Conservation (phyloP, 2,797 vertebrate genomes). For the Gouania willdenowi region DNA sequence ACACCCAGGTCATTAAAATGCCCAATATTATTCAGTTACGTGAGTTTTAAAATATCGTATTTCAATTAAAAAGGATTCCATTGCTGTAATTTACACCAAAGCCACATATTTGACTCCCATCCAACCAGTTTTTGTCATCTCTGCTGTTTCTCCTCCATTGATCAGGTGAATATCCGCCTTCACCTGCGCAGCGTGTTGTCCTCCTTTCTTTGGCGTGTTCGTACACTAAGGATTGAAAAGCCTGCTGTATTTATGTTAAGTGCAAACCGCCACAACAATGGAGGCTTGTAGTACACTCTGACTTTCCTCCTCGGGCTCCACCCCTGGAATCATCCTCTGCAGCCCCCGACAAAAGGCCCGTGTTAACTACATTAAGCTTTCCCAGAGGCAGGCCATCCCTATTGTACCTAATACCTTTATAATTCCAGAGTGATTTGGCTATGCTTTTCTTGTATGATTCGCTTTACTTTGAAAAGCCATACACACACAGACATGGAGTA, state of each 20-base stretch:
- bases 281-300: constrained; percentile 43
- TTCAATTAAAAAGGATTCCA: too few species aligned
- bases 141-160: too few species aligned
- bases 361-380: constrained; percentile 70
- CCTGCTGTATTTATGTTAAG: constrained; percentile 18
- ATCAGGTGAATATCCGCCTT: too few species aligned
- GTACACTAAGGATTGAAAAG: not conserved
- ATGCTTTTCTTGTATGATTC: constrained; percentile 63
- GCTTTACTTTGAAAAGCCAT: constrained; percentile 26
- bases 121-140: too few species aligned
- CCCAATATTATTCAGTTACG: too few species aligned
- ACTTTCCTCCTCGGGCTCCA: constrained; percentile 45
- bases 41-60: too few species aligned
- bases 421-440: constrained; percentile 60
- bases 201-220: not conserved
- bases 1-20: too few species aligned
- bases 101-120: too few species aligned
- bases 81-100: too few species aligned
- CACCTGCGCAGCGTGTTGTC: not conserved
- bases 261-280: constrained; percentile 33
- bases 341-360: constrained; percentile 58
- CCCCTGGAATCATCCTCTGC: constrained; percentile 51
- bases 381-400: constrained; percentile 52
- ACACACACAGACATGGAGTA: constrained; percentile 21
- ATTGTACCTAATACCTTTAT: constrained; percentile 67